Evolutionary conservation across 2,797 vertebrate species (phyloP), one percentile per base, ranked within the genome.

Genomic region (Megalops cyprinoides): DNA sequence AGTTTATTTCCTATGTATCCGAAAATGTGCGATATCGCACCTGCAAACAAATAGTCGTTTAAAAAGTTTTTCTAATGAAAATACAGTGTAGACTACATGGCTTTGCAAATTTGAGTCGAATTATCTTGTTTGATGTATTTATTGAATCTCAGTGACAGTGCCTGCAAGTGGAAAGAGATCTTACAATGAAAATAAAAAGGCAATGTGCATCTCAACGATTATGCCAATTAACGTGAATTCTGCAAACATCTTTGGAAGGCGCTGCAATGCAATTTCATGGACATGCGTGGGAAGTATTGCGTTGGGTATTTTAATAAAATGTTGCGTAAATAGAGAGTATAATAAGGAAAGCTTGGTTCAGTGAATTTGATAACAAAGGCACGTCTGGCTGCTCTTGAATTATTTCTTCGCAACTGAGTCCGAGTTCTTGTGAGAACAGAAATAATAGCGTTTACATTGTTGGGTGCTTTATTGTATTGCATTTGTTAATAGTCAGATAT

Each of bases 41-140:
- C 67, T n/a, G 18, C 67, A n/a, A 44, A 7, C 67, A 23, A n/a
- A 39, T 39, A n/a, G 18, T 15, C 67, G n/a, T 14, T 71, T 65
- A 39, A 71, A 71, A 71, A 71, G 67, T 71, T 71, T 65, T 18
- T 71, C n/a, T n/a, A n/a, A n/a, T n/a, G n/a, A n/a, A n/a, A n/a
- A n/a, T n/a, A n/a, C n/a, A n/a, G n/a, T n/a, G 39, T 44, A 23
- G 67, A 8, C 34, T 20, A 20, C 34, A 20, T 5, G n/a, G 3
- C 20, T 71, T n/a, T 42, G 44, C 23, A 39, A 18, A 71, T 71
- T 20, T 23, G 67, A 71, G 37, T n/a, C 67, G 67, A 42, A 71
- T 23, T 42, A 4, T 37, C 62, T 65, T 65, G 15, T 20, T 65
- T 65, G 62, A 65, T 65, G 28, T n/a, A 51, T 28, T 14, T 74